These are phyloP conservation scores for Grapholita molesta DNA, from an alignment of 1,140 invertebrate genomes.

Conservation along the genomic window DNA sequence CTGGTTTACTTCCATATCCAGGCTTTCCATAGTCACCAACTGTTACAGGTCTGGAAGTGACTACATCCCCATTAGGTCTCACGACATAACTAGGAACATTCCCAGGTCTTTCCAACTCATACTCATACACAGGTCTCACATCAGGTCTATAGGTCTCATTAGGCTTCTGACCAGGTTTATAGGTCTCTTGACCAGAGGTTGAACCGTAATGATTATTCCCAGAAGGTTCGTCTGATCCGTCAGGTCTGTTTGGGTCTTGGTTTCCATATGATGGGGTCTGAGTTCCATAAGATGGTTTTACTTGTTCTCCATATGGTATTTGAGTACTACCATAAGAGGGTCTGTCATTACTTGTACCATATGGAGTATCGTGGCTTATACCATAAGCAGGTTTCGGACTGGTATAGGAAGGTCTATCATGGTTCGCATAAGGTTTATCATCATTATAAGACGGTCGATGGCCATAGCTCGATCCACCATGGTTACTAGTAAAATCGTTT, in stretches of 20 bases:
- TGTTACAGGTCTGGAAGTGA: slow-evolving; percentile 56
- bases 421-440: slow-evolving; percentile 17
- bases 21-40: slow-evolving; percentile 50
- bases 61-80: slow-evolving; percentile 44
- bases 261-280: not conserved
- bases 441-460: slow-evolving; percentile 18
- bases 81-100: slow-evolving; percentile 50
- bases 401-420: slow-evolving; percentile 20
- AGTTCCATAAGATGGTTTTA: slow-evolving; percentile 3
- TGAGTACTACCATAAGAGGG: slow-evolving; percentile 16
- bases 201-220: not conserved
- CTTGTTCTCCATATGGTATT: slow-evolving; percentile 21
- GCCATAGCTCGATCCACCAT: slow-evolving; percentile 4
- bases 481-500: slow-evolving; percentile 19
- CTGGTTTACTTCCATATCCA: slow-evolving; percentile 24
- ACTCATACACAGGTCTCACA: slow-evolving; percentile 60
- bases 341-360: slow-evolving; percentile 16
- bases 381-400: slow-evolving; percentile 21
- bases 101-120: slow-evolving; percentile 44
- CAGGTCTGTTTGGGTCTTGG: not conserved
- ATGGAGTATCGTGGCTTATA: not conserved
- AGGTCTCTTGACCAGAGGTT: not conserved
- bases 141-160: slow-evolving; percentile 30
- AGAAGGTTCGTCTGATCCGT: not conserved
- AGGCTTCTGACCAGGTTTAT: slow-evolving; percentile 18